A percentile compares a stretch with the other conserved stretches of the same genome.
phyloP scores from a whole-genome alignment of 1,140 invertebrate species.

The Orius insidiosus region DNA sequence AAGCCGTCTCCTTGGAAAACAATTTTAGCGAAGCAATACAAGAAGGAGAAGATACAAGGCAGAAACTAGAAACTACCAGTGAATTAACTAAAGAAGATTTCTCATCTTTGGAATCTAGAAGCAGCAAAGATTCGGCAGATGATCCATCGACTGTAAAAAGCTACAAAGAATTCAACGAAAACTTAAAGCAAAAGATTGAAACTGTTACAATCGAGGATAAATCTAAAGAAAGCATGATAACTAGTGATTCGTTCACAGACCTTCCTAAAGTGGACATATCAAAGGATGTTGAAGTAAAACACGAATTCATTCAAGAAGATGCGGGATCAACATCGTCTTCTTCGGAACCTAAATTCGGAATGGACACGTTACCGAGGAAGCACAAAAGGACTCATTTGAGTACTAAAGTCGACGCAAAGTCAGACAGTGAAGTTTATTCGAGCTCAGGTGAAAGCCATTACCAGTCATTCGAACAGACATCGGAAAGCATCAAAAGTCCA shows the following conservation, averaged over 20 bases:
- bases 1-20: constrained; percentile 25
- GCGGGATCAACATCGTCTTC: constrained; percentile 20
- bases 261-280: not conserved
- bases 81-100: too few relatives aligned
- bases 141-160: not conserved
- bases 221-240: too few relatives aligned
- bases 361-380: constrained; percentile 24
- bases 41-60: constrained; percentile 20
- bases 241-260: not conserved
- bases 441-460: constrained; percentile 81
- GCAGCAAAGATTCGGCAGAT: too few relatives aligned
- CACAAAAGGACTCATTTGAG: constrained; percentile 18
- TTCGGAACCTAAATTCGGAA: constrained; percentile 19
- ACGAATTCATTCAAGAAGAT: constrained; percentile 20
- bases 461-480: constrained; percentile 67
- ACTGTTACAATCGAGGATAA: too few relatives aligned
- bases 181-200: not conserved
- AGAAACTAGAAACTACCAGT: constrained; percentile 5
- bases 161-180: not conserved
- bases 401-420: constrained; percentile 15
- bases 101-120: too few relatives aligned
- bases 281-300: constrained; percentile 15
- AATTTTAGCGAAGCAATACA: constrained; percentile 21
- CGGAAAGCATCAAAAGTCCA: constrained; percentile 35
- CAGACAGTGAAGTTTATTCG: constrained; percentile 55